Base-by-base conservation (phyloP, 2,797 vertebrate species). In the Loriculus beryllinus region DNA sequence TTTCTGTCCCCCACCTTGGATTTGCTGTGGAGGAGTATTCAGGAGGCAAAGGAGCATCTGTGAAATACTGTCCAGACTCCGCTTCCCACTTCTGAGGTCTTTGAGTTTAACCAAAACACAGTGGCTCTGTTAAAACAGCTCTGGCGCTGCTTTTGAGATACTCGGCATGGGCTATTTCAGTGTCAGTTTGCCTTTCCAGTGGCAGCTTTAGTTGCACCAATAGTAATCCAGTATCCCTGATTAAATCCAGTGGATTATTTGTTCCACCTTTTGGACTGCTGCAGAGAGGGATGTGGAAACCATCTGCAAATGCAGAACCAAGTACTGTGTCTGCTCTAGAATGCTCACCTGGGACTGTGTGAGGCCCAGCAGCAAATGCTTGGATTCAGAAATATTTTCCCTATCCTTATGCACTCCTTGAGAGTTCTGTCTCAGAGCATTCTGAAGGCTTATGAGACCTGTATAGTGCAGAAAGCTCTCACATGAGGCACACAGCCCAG, bases 401-500 rank as follows among this genome's bases (percentile, higher is more conserved):
- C 40, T 69, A 20, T 64, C 33, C 70, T 86, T 60, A 78, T 22
- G 14, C 12, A 15, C 33, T 35, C 78, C 18, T 45, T 35, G 18
- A 23, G 19, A 29, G 37, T 7, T 81, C 31, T 88, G 9, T 90
- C 47, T 78, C 22, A 12, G 52, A 86, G 45, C 33, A 14, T 25
- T 25, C 12, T 25, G 28, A 35, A 20, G 25, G 14, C 35, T 76
- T 71, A 28, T 64, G 39, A 75, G 70, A 35, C 10, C 20, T 31
- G 17, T 19, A 9, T 0, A 7, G 26, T 62, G 35, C 74, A 25
- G 47, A 65, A 67, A 13, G 60, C 57, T 77, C 64, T 67, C 35
- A 88, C 17, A 14, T 0, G 4, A 47, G 33, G 17, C 1, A 0
- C 26, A 31, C 8, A 25, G 8, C 62, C 78, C 1, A 1, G 54